Evolutionary conservation across 2,888 invertebrate species (phyloP).

Genomic region (Tuberolachnus salignus): DNA sequence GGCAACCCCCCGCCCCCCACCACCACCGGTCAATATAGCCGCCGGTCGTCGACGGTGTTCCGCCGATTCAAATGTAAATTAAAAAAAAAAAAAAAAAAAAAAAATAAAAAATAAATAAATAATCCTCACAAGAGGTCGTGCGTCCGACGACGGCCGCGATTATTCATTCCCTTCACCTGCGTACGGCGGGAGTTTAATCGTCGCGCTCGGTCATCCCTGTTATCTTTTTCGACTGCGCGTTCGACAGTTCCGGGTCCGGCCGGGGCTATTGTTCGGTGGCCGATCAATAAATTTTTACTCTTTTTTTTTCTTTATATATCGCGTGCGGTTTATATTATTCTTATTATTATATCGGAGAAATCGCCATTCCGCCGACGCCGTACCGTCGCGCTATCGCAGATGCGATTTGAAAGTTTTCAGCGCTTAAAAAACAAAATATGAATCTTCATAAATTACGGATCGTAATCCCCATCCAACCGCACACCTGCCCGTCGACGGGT

Average conservation of each 20-base stretch:
- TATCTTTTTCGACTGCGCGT: conserved; percentile 25
- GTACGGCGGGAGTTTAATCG: conserved; percentile 21
- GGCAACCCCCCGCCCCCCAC: no score
- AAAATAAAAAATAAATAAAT: no score
- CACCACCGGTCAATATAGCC: no score
- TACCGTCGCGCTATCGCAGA: not conserved
- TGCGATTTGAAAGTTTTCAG: conserved; percentile 2
- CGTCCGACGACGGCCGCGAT: conserved; percentile 2
- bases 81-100: conserved; percentile 16
- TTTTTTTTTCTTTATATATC: not conserved
- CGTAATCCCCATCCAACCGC: no score
- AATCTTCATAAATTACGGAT: not conserved
- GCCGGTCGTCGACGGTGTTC: no score
- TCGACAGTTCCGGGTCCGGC: conserved; percentile 11
- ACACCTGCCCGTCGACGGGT: no score
- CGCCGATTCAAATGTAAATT: conserved; percentile 50
- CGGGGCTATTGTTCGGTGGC: conserved; percentile 37
- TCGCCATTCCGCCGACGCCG: not conserved
- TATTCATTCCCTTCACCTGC: conserved; percentile 45
- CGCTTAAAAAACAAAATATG: not conserved
- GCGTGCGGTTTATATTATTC: no score
- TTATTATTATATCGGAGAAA: not conserved
- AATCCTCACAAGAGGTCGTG: not conserved
- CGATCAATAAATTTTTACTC: conserved; percentile 45
- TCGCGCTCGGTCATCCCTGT: conserved; percentile 7